phyloP scores from a whole-genome alignment of 2,797 vertebrate genomes.

The Margarornis squamiger region DNA sequence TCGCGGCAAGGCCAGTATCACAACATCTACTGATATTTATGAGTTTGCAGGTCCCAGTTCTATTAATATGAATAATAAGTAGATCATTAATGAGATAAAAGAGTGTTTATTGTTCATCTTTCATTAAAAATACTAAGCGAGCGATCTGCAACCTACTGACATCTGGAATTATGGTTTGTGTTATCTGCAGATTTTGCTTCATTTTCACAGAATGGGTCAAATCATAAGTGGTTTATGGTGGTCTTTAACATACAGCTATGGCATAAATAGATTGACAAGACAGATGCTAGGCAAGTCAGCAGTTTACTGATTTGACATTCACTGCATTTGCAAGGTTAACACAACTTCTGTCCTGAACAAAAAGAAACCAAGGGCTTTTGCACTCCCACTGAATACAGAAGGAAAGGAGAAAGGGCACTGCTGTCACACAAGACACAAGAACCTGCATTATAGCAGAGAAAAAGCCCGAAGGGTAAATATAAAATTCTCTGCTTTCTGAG shows the following conservation, averaged over 20 bases:
- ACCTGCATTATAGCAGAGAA: background rate
- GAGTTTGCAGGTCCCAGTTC: background rate
- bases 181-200: slow-evolving; percentile 27
- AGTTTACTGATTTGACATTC: slow-evolving; percentile 23
- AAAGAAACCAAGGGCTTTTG: background rate
- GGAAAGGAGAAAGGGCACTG: background rate
- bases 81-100: slow-evolving; percentile 18
- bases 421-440: background rate
- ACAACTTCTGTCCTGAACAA: background rate
- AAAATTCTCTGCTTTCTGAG: background rate
- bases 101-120: slow-evolving; percentile 18
- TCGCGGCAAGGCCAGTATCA: background rate
- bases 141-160: background rate
- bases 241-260: slow-evolving; percentile 8
- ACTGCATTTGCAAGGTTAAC: slow-evolving; percentile 30
- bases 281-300: slow-evolving; percentile 11
- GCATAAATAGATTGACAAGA: slow-evolving; percentile 31
- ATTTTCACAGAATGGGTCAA: slow-evolving; percentile 14
- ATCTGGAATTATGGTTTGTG: slow-evolving; percentile 11
- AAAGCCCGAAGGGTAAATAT: background rate
- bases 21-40: slow-evolving; percentile 17
- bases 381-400: background rate
- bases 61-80: slow-evolving; percentile 22
- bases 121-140: slow-evolving; percentile 21
- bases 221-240: slow-evolving; percentile 15